Percentiles rank a stretch among this genome's conserved stretches.
Evolutionary conservation across 2,113 vertebrate species (phyloP).

Genomic region (Gymnocephalus cernua): DNA sequence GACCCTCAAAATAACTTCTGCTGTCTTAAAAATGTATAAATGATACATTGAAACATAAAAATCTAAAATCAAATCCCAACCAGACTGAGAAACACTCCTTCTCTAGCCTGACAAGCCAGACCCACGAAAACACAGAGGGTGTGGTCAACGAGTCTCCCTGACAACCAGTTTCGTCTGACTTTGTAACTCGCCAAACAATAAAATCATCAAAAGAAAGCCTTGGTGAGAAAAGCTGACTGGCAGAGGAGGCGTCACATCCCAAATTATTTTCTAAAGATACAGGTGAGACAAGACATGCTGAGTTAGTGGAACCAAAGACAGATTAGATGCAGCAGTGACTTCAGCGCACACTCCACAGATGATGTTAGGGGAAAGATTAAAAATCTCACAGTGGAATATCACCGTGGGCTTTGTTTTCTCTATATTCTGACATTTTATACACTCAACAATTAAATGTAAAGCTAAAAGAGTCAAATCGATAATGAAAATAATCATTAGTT

Average conservation of each 20-base stretch:
- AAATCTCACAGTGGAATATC: background rate
- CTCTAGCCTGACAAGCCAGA: too few species aligned
- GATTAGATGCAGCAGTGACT: background rate
- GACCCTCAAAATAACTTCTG: background rate
- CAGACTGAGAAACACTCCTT: background rate
- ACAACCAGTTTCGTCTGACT: background rate
- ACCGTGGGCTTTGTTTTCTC: background rate
- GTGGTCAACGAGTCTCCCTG: background rate
- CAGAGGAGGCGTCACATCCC: background rate
- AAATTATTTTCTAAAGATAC: background rate
- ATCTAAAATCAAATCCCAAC: background rate
- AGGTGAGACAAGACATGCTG: background rate
- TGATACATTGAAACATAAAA: background rate
- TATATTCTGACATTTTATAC: background rate
- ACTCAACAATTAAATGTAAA: background rate
- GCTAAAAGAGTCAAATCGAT: background rate
- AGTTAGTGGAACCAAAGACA: background rate
- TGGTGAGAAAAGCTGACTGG: accelerated
- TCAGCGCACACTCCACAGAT: background rate
- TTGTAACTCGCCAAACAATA: background rate
- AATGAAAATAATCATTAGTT: background rate
- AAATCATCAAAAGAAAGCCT: background rate
- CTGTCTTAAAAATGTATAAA: background rate
- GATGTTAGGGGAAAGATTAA: background rate
- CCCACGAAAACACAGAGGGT: background rate